Percentiles rank a stretch among this genome's conserved stretches.
These are phyloP conservation scores for Syncerus caffer DNA, from an alignment of 2,797 vertebrate species.

Conservation along the genomic window DNA sequence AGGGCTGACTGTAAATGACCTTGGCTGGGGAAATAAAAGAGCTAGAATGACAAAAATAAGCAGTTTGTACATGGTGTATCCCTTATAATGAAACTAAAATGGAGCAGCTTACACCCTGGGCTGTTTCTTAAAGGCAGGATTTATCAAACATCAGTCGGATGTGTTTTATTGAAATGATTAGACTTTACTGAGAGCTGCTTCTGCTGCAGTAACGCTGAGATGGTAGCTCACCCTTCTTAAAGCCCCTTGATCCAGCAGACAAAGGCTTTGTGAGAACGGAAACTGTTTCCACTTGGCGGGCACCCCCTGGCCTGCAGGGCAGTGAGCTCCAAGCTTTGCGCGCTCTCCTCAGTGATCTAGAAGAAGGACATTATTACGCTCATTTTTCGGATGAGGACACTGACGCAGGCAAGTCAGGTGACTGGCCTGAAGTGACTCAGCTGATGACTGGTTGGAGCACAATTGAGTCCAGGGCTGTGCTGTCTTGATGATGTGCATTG, in stretches of 20 bases:
- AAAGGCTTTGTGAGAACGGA: fast-evolving
- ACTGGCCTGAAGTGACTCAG: background rate
- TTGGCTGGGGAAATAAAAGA: background rate
- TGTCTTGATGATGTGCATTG: fast-evolving
- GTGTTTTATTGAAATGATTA: background rate
- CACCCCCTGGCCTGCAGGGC: background rate
- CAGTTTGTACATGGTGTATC: background rate
- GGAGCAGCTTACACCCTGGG: background rate
- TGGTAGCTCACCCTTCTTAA: background rate
- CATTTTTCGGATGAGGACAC: no score
- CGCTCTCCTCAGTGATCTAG: background rate
- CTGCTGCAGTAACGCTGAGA: background rate
- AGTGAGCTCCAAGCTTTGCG: background rate
- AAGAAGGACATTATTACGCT: no score
- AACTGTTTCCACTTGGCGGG: fast-evolving
- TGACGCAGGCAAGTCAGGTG: no score
- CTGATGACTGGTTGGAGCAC: no score
- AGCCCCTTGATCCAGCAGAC: fast-evolving
- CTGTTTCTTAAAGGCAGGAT: background rate
- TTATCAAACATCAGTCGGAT: background rate
- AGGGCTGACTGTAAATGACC: background rate
- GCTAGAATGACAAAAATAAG: background rate
- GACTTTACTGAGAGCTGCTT: background rate
- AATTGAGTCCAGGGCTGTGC: background rate
- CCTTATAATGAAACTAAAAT: background rate